phyloP scores from a whole-genome alignment of 2,888 invertebrate species.

The Clusia tigrina region DNA sequence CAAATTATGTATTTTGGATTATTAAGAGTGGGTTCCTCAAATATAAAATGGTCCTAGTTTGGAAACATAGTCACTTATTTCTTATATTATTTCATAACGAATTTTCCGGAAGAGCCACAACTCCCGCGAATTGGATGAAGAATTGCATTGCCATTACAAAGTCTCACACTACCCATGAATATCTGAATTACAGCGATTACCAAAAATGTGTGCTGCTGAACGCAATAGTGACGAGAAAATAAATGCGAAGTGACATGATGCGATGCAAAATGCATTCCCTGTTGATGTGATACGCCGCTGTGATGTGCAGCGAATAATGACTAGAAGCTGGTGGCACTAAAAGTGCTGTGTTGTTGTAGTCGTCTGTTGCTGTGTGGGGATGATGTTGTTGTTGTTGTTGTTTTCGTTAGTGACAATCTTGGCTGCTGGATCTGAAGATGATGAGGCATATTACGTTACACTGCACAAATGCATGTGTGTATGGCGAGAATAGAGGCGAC shows the following conservation, averaged over 20 bases:
- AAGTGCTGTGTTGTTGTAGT: neutral
- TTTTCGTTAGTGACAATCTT: neutral
- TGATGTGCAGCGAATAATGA: constrained; percentile 30
- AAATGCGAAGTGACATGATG: constrained; percentile 48
- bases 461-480: constrained; percentile 14
- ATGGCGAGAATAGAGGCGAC: constrained; percentile 19
- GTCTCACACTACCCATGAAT: no score
- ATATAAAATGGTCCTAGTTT: no score
- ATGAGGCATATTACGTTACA: constrained; percentile 28
- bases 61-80: no score
- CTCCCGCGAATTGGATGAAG: no score
- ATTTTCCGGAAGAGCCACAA: no score
- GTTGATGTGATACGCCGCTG: constrained; percentile 51
- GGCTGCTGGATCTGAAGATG: constrained; percentile 22
- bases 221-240: no score
- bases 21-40: no score
- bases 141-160: no score
- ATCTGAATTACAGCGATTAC: no score
- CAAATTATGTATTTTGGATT: no score
- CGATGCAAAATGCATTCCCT: constrained; percentile 56
- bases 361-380: neutral
- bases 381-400: neutral
- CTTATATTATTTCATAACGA: no score
- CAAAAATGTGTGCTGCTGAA: no score
- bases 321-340: neutral